Conservation (phyloP, 2,113 vertebrate genomes). For the Pungitius pungitius region DNA sequence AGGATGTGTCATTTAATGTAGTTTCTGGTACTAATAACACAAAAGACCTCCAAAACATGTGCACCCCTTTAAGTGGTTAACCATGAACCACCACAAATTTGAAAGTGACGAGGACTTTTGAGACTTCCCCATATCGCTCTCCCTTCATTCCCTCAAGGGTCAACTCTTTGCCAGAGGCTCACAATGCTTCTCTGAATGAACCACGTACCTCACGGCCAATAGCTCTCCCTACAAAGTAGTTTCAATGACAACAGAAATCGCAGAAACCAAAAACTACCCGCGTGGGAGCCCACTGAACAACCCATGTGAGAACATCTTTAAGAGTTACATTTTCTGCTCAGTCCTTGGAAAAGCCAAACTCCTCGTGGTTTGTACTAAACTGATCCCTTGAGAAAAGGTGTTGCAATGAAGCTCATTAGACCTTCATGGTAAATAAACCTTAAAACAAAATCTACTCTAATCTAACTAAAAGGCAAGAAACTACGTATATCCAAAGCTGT, state of each 20-base stretch:
- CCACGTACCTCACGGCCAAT: neutral
- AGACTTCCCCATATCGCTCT: neutral
- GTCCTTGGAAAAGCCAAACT: neutral
- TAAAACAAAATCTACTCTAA: conserved; percentile 23
- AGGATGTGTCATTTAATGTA: neutral
- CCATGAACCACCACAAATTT: neutral
- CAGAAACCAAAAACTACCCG: neutral
- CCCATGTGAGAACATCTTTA: neutral
- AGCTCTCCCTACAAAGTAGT: neutral
- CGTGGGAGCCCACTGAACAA: neutral
- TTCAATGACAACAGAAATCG: neutral
- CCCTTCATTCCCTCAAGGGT: neutral
- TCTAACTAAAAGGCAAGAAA: conserved; percentile 42
- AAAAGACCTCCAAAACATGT: neutral
- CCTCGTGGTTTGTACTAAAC: neutral
- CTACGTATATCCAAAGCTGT: conserved; percentile 27
- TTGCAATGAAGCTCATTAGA: conserved; percentile 27
- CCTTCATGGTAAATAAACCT: conserved; percentile 31
- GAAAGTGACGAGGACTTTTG: neutral
- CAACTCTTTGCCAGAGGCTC: too few species aligned
- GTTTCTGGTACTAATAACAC: neutral
- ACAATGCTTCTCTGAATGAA: neutral
- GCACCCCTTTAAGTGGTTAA: neutral
- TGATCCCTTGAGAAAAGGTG: conserved; percentile 25
- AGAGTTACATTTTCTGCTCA: neutral